phyloP scores from a whole-genome alignment of 2,888 invertebrate species.

The Ectobius pallidus region DNA sequence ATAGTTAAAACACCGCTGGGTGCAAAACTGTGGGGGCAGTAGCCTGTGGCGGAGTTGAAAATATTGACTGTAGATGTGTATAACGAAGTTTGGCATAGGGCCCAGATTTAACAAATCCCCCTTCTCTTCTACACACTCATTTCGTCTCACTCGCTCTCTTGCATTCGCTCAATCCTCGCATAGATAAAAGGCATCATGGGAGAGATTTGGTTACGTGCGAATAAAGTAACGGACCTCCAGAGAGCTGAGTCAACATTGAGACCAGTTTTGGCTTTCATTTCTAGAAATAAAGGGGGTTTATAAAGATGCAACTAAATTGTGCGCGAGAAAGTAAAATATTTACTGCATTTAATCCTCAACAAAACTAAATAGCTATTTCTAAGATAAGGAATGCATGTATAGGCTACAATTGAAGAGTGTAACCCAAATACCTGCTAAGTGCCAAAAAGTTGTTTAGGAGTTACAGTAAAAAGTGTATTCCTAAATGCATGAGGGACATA shows the following conservation, averaged over 20 bases:
- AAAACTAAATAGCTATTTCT: too few species aligned
- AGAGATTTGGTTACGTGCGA: conserved; percentile 34
- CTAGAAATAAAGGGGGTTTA: background rate
- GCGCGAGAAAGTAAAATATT: background rate
- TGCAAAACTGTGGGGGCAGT: background rate
- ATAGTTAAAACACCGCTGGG: background rate
- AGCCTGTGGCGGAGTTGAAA: background rate
- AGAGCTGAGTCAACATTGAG: conserved; percentile 37
- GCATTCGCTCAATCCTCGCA: too few species aligned
- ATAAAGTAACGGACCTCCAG: conserved; percentile 35
- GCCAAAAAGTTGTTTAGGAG: too few species aligned
- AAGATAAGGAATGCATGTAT: too few species aligned
- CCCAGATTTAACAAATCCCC: conserved; percentile 34
- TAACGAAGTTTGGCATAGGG: conserved; percentile 35
- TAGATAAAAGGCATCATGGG: conserved; percentile 18
- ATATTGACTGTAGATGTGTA: conserved; percentile 19
- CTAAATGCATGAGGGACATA: too few species aligned
- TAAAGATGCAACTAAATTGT: background rate
- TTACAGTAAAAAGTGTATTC: too few species aligned
- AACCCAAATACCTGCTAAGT: too few species aligned
- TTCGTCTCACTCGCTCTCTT: background rate
- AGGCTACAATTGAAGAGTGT: too few species aligned
- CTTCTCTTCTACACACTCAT: background rate
- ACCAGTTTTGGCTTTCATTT: background rate
- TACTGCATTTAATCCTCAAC: background rate